Percentiles rank a stretch among this genome's conserved stretches.
Conservation (phyloP, 2,797 vertebrate genomes). For the Alouatta caraya region DNA sequence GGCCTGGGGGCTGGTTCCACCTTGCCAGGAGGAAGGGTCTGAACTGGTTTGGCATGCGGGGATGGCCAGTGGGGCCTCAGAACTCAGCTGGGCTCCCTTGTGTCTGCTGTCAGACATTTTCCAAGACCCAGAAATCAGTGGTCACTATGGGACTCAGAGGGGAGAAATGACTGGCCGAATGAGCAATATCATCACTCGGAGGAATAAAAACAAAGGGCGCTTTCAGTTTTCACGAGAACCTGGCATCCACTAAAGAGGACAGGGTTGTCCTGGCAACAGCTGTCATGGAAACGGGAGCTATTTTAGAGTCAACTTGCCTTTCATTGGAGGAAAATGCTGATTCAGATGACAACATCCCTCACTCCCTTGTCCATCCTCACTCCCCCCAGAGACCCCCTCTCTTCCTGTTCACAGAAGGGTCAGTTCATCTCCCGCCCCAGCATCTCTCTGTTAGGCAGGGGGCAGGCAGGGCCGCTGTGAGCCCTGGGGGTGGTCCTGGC, state of each 20-base stretch:
- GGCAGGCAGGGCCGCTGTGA: neutral
- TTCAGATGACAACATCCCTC: conserved; percentile 51
- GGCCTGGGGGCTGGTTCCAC: neutral
- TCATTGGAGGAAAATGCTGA: conserved; percentile 73
- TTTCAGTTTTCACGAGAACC: conserved; percentile 68
- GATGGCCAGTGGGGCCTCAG: neutral
- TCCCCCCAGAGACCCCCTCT: neutral
- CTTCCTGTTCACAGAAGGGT: neutral
- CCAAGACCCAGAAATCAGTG: neutral
- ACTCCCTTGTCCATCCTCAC: neutral
- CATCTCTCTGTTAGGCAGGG: neutral
- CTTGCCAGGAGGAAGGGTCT: neutral
- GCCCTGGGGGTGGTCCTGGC: neutral
- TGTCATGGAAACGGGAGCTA: conserved; percentile 79
- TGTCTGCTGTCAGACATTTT: neutral
- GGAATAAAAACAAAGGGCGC: conserved; percentile 43
- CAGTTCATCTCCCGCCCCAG: too few relatives aligned
- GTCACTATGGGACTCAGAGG: neutral
- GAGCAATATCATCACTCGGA: neutral
- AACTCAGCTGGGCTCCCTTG: neutral
- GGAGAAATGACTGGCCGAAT: neutral
- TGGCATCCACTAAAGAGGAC: conserved; percentile 71
- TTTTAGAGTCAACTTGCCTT: conserved; percentile 65
- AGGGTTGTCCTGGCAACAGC: conserved; percentile 76
- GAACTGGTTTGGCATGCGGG: neutral